Conservation (phyloP, 2,113 vertebrate genomes). For the Proterorhinus semilunaris region DNA sequence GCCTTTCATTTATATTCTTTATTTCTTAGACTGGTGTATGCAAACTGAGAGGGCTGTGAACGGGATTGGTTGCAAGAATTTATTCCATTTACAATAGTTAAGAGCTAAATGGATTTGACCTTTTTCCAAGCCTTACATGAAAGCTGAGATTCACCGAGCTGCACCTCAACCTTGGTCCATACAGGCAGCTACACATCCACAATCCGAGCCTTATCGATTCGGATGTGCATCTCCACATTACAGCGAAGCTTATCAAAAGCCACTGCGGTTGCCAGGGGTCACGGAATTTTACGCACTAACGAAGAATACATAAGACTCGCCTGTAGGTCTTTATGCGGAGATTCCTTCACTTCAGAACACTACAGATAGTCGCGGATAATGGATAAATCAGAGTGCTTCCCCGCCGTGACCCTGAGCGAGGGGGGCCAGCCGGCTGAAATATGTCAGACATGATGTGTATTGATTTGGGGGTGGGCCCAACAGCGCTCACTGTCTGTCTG, state of each 20-base stretch:
- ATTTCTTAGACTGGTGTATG: too few relatives aligned
- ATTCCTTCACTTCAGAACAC: conserved; percentile 24
- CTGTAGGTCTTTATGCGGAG: background rate
- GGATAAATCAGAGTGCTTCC: conserved; percentile 32
- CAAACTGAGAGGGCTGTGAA: too few relatives aligned
- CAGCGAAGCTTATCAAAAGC: conserved; percentile 10
- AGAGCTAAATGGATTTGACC: background rate
- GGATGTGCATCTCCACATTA: conserved; percentile 31
- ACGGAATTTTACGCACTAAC: conserved; percentile 13
- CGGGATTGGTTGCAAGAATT: background rate
- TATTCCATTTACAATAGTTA: background rate
- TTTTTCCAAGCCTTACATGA: background rate
- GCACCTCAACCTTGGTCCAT: background rate
- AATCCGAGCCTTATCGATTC: conserved; percentile 32
- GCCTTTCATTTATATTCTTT: too few relatives aligned
- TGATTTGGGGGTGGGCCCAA: conserved; percentile 48
- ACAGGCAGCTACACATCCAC: conserved; percentile 17
- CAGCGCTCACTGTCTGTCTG: conserved; percentile 23
- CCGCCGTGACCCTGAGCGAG: conserved; percentile 34
- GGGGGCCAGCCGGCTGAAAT: conserved; percentile 57
- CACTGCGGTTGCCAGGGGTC: conserved; percentile 3
- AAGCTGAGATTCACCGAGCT: conserved; percentile 21
- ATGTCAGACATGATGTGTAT: conserved; percentile 70
- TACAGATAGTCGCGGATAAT: conserved; percentile 27
- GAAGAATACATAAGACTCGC: background rate